These are phyloP conservation scores for Acanthiza pusilla DNA, from an alignment of 2,797 vertebrate species.

Conservation along the genomic window DNA sequence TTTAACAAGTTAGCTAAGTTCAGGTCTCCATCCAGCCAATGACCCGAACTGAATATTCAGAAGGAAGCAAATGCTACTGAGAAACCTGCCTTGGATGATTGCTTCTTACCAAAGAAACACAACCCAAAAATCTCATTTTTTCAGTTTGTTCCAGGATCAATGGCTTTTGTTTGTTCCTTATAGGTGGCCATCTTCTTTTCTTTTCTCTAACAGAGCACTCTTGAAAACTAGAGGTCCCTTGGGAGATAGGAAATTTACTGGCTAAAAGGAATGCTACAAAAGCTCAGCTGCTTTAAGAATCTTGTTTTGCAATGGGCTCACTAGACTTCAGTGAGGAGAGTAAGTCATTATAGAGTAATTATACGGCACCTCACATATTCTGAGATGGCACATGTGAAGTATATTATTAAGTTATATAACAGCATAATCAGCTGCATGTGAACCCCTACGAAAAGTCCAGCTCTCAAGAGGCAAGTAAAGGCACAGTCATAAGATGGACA, in stretches of 20 bases:
- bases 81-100: not conserved
- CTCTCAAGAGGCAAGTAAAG: not conserved
- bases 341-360: not conserved
- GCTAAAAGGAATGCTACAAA: not conserved
- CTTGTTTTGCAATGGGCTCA: not conserved
- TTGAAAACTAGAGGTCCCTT: not conserved
- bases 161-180: not conserved
- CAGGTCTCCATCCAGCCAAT: not conserved
- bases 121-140: not conserved
- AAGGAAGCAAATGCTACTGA: not conserved
- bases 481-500: not conserved
- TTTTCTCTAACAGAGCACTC: not conserved
- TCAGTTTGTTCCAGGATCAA: not conserved
- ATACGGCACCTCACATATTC: not conserved
- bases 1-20: not conserved
- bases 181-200: not conserved
- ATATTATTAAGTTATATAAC: not conserved
- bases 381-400: not conserved
- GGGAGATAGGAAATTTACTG: not conserved
- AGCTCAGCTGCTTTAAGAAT: not conserved
- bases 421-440: not conserved
- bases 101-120: not conserved
- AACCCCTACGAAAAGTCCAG: not conserved
- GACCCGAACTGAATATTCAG: not conserved
- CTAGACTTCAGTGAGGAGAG: not conserved